A percentile compares a stretch with the other conserved stretches of the same genome.
These are phyloP conservation scores for Falco columbarius DNA, from an alignment of 2,797 vertebrate species.

Conservation along the genomic window DNA sequence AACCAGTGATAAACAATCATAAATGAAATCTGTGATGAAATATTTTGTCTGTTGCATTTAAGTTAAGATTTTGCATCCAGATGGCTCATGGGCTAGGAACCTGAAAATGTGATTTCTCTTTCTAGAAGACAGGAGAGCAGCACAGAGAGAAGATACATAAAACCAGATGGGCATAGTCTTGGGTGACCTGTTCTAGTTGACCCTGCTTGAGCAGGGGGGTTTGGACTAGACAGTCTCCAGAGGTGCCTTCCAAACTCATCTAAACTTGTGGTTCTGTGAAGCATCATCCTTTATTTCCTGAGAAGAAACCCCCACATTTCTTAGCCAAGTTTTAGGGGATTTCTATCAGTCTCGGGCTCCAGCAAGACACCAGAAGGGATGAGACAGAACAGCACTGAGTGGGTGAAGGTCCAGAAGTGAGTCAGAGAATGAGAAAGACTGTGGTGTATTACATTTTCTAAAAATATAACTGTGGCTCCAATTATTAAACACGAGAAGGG, in stretches of 20 bases:
- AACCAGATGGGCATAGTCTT: background rate
- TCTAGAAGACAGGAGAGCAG: background rate
- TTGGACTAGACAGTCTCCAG: background rate
- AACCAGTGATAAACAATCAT: background rate
- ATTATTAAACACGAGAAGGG: background rate
- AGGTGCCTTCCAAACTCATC: background rate
- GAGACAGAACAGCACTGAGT: background rate
- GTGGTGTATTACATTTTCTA: background rate
- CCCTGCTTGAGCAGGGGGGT: background rate
- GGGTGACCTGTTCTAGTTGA: background rate
- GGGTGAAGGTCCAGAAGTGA: background rate
- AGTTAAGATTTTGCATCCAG: background rate
- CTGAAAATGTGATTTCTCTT: background rate
- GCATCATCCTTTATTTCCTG: background rate
- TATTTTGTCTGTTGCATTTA: background rate
- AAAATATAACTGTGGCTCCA: background rate
- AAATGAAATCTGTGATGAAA: background rate
- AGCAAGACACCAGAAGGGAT: background rate
- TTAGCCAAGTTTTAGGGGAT: background rate
- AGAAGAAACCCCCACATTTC: background rate
- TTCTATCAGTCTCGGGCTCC: background rate
- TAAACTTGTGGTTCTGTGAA: background rate
- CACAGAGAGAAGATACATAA: background rate
- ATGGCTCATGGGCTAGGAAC: background rate
- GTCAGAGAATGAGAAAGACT: background rate